Base-by-base conservation (phyloP, 1,140 invertebrate genomes). In the Drosophila sturtevanti region DNA sequence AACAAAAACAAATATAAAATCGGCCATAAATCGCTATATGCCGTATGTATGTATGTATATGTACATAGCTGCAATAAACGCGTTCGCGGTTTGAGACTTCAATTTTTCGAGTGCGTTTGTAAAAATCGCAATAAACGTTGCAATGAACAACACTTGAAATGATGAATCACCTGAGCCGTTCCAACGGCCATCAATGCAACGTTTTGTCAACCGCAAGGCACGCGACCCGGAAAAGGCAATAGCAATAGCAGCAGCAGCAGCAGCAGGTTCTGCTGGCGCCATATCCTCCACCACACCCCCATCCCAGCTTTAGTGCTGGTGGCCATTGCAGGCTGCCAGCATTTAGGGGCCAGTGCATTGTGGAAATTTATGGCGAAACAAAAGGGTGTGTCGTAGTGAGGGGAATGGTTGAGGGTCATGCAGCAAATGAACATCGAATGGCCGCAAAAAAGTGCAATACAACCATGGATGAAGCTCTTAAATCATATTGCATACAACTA, bases 111-210 rank as follows among this genome's bases (percentile, higher is more conserved):
- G 87, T 90, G 87, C 89, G 82, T 90, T 90, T 90, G 87, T 90
- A 62, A 90, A 90, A 90, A 90, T 84, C 77, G 79, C 87, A 90
- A 90, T 90, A 90, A 90, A 87, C 84, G 87, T 90, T 90, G 87
- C 87, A 90, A 87, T 87, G 89, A 90, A 87, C 82, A 90, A 84
- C 82, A 89, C 87, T 90, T 66, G 80, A 90, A 85, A 90, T 90
- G 89, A 90, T 90, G 89, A 85, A 90, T 90, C 89, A 90, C 89
- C 89, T 90, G 89, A 69, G 71, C 64, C 41, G 18, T 60, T 51
- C 61, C 41, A 59, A 21, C 12, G 59, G 34, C 77, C 84, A 77
- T 82, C 82, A 87, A 87, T 90, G 89, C 89, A 90, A 84, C 84
- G 72, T 90, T 85, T 76, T 84, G 63, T 77, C 75, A 85, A 89